Base-by-base conservation (phyloP, 1,140 invertebrate species). In the Anastrepha ludens region DNA sequence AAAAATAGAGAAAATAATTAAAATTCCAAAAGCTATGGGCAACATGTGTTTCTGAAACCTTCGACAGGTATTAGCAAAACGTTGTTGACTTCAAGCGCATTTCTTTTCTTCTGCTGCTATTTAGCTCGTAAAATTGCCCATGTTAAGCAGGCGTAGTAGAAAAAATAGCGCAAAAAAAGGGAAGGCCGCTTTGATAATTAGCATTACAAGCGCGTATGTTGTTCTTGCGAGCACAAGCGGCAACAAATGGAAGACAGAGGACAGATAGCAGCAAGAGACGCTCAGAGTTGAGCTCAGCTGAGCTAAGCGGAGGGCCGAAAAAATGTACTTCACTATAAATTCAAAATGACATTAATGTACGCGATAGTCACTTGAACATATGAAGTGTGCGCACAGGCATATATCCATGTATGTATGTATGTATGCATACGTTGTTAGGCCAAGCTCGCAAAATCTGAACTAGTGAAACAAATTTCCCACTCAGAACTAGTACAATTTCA, bases 1-100 rank as follows among this genome's bases (percentile, higher is more conserved):
- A 81, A 81, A 39, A 81, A 55, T 81, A 81, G 44, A 81, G 74
- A 81, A 81, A 81, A 55, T 47, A 81, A 81, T 81, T 81, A 81
- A 81, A 58, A 81, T 81, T 81, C 74, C 74, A 29, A 81, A 55
- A 55, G 74, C 47, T 81, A 29, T 81, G 74, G 47, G 41, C 67
- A 47, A 74, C 39, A 74, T 74, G 67, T 74, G 67, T 81, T 58
- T 81, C 8, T n/a, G 17, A 81, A 81, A n/a, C 41, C 17, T 50
- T n/a, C 74, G 74, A 81, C 47, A 17, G 11, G 17, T 29, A 81
- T 55, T 55, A 55, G n/a, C 74, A 81, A 81, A 58, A 50, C 20
- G 47, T 50, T 81, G 2, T 81, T 81, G 50, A 58, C 47, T 50
- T n/a, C 39, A 41, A 15, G 41, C 17, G 8, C 8, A 55, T n/a